Conservation (phyloP, 2,113 vertebrate genomes). For the Bujurquina vittata region DNA sequence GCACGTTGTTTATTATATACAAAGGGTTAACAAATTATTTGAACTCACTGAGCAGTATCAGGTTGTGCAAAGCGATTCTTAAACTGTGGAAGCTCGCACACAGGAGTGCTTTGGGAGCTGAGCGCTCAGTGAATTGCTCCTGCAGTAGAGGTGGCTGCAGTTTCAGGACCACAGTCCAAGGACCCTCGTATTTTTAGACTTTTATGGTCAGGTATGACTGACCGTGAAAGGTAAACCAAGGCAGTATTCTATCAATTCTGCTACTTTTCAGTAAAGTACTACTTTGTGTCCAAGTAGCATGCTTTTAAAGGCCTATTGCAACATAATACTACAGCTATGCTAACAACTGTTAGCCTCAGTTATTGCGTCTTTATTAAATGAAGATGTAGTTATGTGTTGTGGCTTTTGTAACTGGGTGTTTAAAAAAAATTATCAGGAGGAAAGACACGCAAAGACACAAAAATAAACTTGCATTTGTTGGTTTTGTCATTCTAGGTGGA, state of each 20-base stretch:
- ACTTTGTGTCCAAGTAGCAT: background rate
- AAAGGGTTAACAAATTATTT: background rate
- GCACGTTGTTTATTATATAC: background rate
- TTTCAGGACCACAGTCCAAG: too few species aligned
- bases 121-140: background rate
- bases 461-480: slow-evolving; percentile 20
- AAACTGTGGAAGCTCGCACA: background rate
- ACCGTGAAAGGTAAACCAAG: too few species aligned
- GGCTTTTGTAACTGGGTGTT: too few species aligned
- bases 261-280: background rate
- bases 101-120: background rate
- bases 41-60: fast-evolving
- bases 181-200: too few species aligned
- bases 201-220: too few species aligned
- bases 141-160: too few species aligned
- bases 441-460: background rate
- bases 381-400: background rate
- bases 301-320: background rate
- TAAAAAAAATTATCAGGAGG: too few species aligned
- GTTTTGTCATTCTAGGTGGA: slow-evolving; percentile 83
- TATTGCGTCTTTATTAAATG: background rate
- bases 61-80: background rate
- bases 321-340: background rate
- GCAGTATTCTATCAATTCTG: too few species aligned
- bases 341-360: background rate